These are phyloP conservation scores for Malacosoma neustria DNA, from an alignment of 2,888 invertebrate species.

Conservation along the genomic window DNA sequence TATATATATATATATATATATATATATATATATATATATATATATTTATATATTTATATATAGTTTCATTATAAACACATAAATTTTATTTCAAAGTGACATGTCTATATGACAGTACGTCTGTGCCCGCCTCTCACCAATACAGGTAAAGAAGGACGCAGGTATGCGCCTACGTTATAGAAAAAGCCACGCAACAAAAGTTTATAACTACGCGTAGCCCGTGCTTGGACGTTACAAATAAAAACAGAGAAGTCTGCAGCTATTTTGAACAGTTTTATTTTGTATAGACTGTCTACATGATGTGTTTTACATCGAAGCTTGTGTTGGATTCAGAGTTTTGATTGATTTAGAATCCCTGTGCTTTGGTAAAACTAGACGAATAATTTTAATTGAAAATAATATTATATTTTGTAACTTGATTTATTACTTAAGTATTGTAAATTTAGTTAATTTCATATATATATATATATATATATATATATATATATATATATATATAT, in stretches of 20 bases:
- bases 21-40: no score
- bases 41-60: no score
- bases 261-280: slow-evolving; percentile 13
- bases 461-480: no score
- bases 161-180: slow-evolving; percentile 38
- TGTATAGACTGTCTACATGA: background rate
- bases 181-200: slow-evolving; percentile 58
- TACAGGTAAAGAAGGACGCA: slow-evolving; percentile 61
- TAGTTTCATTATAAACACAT: no score
- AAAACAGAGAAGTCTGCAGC: slow-evolving; percentile 14
- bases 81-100: slow-evolving; percentile 10
- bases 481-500: no score
- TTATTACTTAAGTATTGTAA: no score
- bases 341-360: no score
- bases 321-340: no score
- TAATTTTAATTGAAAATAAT: no score
- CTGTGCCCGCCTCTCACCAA: slow-evolving; percentile 41
- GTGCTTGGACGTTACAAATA: slow-evolving; percentile 23
- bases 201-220: slow-evolving; percentile 48
- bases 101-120: slow-evolving; percentile 26
- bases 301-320: slow-evolving; percentile 10
- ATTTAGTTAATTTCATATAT: no score
- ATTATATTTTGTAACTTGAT: no score
- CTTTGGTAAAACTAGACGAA: slow-evolving; percentile 17
- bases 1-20: no score